A percentile compares a stretch with the other conserved stretches of the same genome.
Evolutionary conservation across 1,140 invertebrate species (phyloP).

Genomic region (Grapholita molesta): DNA sequence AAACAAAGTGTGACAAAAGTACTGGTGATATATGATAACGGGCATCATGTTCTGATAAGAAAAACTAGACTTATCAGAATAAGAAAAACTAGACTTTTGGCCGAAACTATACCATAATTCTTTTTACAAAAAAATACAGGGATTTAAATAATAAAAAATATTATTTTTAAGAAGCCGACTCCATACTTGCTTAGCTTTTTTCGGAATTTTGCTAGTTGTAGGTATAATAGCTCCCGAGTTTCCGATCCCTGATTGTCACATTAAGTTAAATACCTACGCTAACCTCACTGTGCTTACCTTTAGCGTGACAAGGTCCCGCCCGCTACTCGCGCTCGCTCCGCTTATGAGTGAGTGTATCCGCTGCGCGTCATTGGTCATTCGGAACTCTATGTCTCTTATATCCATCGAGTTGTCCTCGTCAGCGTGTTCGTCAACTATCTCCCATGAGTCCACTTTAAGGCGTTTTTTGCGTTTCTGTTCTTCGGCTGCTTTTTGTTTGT

Average conservation of each 20-base stretch:
- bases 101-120: too few species aligned
- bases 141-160: too few species aligned
- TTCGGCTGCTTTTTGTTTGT: slow-evolving; percentile 79
- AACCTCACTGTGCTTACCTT: slow-evolving; percentile 36
- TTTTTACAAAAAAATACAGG: too few species aligned
- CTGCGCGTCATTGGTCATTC: slow-evolving; percentile 85
- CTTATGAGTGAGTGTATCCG: slow-evolving; percentile 83
- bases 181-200: too few species aligned
- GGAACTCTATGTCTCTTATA: slow-evolving; percentile 95
- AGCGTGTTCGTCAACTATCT: slow-evolving; percentile 78
- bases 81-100: too few species aligned
- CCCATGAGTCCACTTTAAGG: slow-evolving; percentile 80
- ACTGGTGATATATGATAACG: too few species aligned
- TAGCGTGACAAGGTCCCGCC: slow-evolving; percentile 89
- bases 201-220: too few species aligned
- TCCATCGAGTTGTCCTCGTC: slow-evolving; percentile 83
- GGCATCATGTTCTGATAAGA: too few species aligned
- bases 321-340: slow-evolving; percentile 85
- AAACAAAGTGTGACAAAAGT: too few species aligned
- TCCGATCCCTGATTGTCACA: not conserved
- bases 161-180: too few species aligned
- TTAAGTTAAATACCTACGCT: not conserved
- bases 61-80: too few species aligned
- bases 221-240: too few species aligned
- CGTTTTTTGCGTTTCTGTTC: slow-evolving; percentile 86